A percentile compares a stretch with the other conserved stretches of the same genome.
Conservation (phyloP, 92 coral and sea anemone genomes). For the Paramuricea clavata region DNA sequence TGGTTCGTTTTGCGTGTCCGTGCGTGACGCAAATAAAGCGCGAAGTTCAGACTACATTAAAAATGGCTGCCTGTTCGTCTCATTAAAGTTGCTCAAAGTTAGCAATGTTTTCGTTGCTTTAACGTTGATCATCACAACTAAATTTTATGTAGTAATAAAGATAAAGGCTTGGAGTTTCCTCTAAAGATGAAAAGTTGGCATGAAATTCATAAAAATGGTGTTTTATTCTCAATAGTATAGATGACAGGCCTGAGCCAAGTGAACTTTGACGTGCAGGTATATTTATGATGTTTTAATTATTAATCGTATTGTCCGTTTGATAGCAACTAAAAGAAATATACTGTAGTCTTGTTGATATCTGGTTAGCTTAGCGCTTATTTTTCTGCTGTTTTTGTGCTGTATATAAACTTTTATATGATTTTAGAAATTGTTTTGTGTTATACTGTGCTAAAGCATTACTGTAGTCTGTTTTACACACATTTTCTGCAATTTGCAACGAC, state of each 20-base stretch:
- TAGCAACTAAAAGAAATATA: background rate
- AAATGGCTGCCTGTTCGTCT: background rate
- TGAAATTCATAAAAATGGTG: constrained; percentile 52
- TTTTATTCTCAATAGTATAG: background rate
- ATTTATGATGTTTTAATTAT: constrained; percentile 1
- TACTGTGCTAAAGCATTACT: too few relatives aligned
- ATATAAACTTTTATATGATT: background rate
- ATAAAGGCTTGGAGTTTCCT: background rate
- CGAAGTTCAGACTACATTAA: constrained; percentile 15
- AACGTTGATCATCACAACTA: background rate
- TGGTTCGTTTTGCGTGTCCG: constrained; percentile 43
- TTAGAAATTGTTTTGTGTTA: too few relatives aligned
- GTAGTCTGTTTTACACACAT: too few relatives aligned
- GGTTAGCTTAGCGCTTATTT: background rate
- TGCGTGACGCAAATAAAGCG: constrained; percentile 37
- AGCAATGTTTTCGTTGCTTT: background rate
- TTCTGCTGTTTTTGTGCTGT: background rate
- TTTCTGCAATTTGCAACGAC: background rate
- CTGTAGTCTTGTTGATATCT: background rate
- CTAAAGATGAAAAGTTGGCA: constrained; percentile 44
- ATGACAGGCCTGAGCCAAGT: constrained; percentile 93
- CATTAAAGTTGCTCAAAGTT: background rate
- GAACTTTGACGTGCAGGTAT: constrained; percentile 96
- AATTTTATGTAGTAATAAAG: background rate
- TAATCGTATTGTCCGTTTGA: background rate